Base-by-base conservation (phyloP, 64 coral and sea anemone genomes). In the Hydrozoanthus tunicans region DNA sequence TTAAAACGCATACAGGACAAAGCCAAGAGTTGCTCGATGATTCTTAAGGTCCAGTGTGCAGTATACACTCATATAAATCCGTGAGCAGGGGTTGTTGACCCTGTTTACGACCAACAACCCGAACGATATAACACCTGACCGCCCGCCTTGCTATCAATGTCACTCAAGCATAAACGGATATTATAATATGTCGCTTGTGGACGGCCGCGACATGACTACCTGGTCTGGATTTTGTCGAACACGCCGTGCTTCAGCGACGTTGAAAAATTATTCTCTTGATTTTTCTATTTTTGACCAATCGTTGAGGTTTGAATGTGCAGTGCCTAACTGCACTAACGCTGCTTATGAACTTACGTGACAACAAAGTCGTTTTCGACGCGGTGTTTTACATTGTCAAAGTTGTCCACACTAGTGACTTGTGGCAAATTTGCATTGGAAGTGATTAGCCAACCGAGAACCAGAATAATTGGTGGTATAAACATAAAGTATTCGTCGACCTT, bases 391-490 rank as follows among this genome's bases (percentile, higher is more conserved):
- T 73, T 88, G 67, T 88, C 84, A 88, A 75, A 74, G 84, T 70
- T 75, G 84, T 88, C 84, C 13, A 7, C 84, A 75, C 84, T 75
- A 25, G 55, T 88, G 24, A 88, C 24, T 88, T 88, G 84, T 88
- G 84, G 68, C 84, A 51, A 88, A 88, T 88, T 88, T 88, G 84
- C 84, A 88, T 88, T 72, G 84, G 55, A 88, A 88, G 68, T 73
- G 84, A 51, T 74, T 75, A 88, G 69, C 56, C 68, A 88, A 88
- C 68, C 84, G 57, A 72, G 69, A 25, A 75, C 84, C 59, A 56
- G 24, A 63, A 82, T 78, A 85, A 67, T 84, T 66, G 10, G 5
- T 70, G 12, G 6, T 15, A 15, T 10, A 71, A 53, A 51, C 14
- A 74, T 23, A 88, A 20, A 69, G 74, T 70, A 72, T 73, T 17